Evolutionary conservation across 2,113 vertebrate genomes (phyloP), one percentile per base, ranked within the genome.

Genomic region (Syrrhaptes paradoxus): DNA sequence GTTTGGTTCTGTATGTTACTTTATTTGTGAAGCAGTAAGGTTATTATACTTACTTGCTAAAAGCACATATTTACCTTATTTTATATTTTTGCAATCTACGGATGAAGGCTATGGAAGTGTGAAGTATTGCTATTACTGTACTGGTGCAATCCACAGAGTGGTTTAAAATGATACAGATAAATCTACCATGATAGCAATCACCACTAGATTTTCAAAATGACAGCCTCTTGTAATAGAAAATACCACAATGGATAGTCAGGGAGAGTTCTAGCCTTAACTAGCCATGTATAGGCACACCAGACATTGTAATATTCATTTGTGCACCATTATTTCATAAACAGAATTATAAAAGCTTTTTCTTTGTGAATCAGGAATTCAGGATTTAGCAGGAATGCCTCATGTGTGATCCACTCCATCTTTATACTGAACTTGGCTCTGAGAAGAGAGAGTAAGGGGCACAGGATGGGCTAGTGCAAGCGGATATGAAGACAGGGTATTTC

Each of bases 321-420:
- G 90, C 94, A 95, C 95, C 63, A 31, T 38, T 67, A 25, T 26
- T 90, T 88, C 48, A 43, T 38, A 70, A 73, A 7, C 2, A 1
- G 38, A 91, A 79, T 63, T 7, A 58, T 41, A 49, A 58, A 84
- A 86, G 13, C 9, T 13, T 87, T 91, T 93, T 77, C 89, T 91
- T 91, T 96, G 87, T 92, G 92, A 95, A 89, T 85, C 63, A 95
- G 84, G n/a, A 97, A 87, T 70, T 66, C 31, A 46, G 54, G 38
- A 75, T 58, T 72, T 75, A 62, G 28, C 45, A 80, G 48, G 38
- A 95, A 81, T 68, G 20, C 15, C 28, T 82, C n/a, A n/a, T 26
- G 12, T 63, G 17, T 36, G 38, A 87, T 71, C 36, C 14, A 57
- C 34, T 59, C 19, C 43, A 31, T 34, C 29, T 74, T 46, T 31